Evolutionary conservation across 2,113 vertebrate genomes (phyloP).

Genomic region (Ginglymostoma cirratum): DNA sequence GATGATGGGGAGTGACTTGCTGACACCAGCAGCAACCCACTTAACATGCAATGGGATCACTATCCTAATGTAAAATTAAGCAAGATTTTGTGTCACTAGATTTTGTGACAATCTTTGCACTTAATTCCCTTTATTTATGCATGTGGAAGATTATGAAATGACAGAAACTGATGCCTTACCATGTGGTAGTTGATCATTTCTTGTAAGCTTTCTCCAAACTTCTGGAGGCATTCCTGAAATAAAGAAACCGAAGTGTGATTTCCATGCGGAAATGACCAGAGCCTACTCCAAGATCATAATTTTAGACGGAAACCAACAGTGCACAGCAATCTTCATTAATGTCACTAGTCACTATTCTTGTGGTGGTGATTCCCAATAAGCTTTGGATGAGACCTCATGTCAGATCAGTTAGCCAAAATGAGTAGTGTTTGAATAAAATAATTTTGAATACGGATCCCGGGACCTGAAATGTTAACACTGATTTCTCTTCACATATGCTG

Average conservation of each 20-base stretch:
- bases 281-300: not conserved
- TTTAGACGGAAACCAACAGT: not conserved
- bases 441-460: too few relatives aligned
- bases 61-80: too few relatives aligned
- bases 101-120: not conserved
- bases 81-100: too few relatives aligned
- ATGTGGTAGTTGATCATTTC: slow-evolving; percentile 97
- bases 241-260: slow-evolving; percentile 35
- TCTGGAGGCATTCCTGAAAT: slow-evolving; percentile 83
- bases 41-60: not conserved
- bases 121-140: not conserved
- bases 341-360: not conserved
- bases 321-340: not conserved
- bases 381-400: not conserved
- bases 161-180: slow-evolving; percentile 56
- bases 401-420: not conserved
- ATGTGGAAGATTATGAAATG: not conserved
- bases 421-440: too few relatives aligned
- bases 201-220: slow-evolving; percentile 89
- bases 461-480: too few relatives aligned
- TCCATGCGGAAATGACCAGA: not conserved
- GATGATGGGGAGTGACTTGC: not conserved
- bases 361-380: not conserved
- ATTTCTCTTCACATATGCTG: too few relatives aligned
- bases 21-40: not conserved